phyloP scores from a whole-genome alignment of 2,888 invertebrate genomes.

The Scaptomyza cyrtandrae region DNA sequence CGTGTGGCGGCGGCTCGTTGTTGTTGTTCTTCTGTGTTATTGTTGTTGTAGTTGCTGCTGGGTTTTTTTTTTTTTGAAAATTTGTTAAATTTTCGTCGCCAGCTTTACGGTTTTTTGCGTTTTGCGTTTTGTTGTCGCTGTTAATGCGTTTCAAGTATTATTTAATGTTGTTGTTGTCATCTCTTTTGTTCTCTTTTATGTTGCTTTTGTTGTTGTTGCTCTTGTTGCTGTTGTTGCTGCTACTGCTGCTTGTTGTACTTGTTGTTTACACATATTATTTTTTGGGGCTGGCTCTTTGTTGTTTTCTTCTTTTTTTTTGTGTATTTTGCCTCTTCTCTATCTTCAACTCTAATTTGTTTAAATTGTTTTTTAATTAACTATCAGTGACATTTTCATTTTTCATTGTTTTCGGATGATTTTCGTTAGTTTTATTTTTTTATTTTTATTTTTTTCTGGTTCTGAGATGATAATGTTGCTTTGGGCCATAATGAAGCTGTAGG shows the following conservation, averaged over 20 bases:
- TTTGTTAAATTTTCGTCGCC: conserved; percentile 80
- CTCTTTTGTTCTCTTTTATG: conserved; percentile 26
- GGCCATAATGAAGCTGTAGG: conserved; percentile 56
- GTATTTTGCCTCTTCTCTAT: conserved; percentile 33
- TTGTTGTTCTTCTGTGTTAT: no score
- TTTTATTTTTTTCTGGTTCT: conserved; percentile 34
- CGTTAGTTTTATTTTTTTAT: conserved; percentile 15
- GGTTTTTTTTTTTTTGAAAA: conserved; percentile 58
- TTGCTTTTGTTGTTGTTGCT: conserved; percentile 27
- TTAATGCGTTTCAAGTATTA: conserved; percentile 63
- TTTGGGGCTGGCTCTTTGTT: conserved; percentile 10
- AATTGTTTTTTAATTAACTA: conserved; percentile 81
- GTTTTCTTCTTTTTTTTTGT: conserved; percentile 25
- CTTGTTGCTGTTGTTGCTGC: conserved; percentile 19
- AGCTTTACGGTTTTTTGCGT: conserved; percentile 70
- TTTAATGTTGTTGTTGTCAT: conserved; percentile 38
- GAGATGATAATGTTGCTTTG: conserved; percentile 32
- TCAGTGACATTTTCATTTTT: conserved; percentile 72
- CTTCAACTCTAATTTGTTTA: conserved; percentile 78
- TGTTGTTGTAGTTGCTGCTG: conserved; percentile 17
- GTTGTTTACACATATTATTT: conserved; percentile 36
- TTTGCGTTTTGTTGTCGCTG: conserved; percentile 59
- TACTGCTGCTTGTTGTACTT: conserved; percentile 6
- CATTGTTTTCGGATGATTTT: conserved; percentile 58
- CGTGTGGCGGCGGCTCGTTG: conserved; percentile 46